phyloP scores from a whole-genome alignment of 37 sponge, comb jelly and placozoan genomes.

The Tethya wilhelma region DNA sequence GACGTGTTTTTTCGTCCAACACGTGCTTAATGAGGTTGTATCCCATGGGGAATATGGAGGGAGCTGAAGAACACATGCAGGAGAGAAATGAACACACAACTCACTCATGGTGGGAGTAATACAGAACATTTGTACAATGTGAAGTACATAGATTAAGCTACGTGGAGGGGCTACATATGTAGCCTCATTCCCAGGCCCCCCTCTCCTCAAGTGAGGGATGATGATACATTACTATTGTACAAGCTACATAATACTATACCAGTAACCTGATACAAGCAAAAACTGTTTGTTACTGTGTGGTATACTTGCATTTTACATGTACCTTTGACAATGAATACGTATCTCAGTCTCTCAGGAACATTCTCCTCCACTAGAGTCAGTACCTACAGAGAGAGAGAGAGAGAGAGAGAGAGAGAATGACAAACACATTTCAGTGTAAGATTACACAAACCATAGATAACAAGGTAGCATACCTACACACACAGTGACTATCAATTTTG shows the following conservation, averaged over 20 bases:
- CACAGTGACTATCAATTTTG: too few relatives aligned
- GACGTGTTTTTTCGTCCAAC: constrained; percentile 56
- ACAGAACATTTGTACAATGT: neutral
- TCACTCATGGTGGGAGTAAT: neutral
- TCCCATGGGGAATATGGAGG: constrained; percentile 59
- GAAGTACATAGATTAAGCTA: neutral
- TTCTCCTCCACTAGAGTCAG: constrained; percentile 9
- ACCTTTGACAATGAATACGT: constrained; percentile 62
- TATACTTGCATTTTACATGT: too few relatives aligned
- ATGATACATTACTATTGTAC: too few relatives aligned
- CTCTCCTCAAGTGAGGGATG: too few relatives aligned
- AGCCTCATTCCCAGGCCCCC: neutral
- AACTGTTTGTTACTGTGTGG: too few relatives aligned
- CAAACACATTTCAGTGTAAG: too few relatives aligned
- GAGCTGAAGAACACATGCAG: constrained; percentile 54
- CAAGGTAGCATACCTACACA: too few relatives aligned
- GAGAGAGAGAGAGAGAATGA: too few relatives aligned
- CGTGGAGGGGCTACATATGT: neutral
- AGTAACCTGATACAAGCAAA: too few relatives aligned
- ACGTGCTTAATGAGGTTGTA: constrained; percentile 74
- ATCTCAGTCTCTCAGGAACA: constrained; percentile 55
- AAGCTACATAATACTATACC: too few relatives aligned
- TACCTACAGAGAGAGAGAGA: constrained; percentile 29
- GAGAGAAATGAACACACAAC: too few relatives aligned
- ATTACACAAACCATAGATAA: too few relatives aligned